These are phyloP conservation scores for Arizona elegans DNA, from an alignment of 2,113 vertebrate genomes.

Conservation along the genomic window DNA sequence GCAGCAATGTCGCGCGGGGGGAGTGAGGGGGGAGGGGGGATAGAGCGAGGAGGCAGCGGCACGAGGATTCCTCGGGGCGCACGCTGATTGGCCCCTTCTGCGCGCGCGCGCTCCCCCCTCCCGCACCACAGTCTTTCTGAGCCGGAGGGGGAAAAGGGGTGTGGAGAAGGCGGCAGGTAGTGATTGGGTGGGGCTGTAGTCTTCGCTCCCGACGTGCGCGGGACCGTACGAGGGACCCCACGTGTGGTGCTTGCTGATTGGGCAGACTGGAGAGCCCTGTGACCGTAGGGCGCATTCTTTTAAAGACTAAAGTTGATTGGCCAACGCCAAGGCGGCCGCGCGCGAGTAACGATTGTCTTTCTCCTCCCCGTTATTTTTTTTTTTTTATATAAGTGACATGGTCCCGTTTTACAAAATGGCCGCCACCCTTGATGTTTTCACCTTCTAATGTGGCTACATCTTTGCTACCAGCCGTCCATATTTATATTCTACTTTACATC, in stretches of 20 bases:
- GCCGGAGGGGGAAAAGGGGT: background rate
- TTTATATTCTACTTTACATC: background rate
- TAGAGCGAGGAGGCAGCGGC: slow-evolving; percentile 2
- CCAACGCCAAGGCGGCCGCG: background rate
- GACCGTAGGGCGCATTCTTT: background rate
- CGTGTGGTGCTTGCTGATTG: slow-evolving; percentile 19
- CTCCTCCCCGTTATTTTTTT: slow-evolving; percentile 18
- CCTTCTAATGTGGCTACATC: background rate
- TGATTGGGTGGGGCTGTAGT: slow-evolving; percentile 25
- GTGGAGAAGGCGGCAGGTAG: slow-evolving; percentile 10
- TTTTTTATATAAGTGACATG: background rate
- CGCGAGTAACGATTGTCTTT: slow-evolving; percentile 25
- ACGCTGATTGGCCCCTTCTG: slow-evolving; percentile 20
- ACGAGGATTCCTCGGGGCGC: slow-evolving; percentile 27
- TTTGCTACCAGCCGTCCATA: background rate
- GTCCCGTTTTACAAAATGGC: slow-evolving; percentile 15
- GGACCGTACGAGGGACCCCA: background rate
- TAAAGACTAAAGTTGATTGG: slow-evolving; percentile 9
- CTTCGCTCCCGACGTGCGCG: slow-evolving; percentile 10
- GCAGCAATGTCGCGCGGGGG: background rate
- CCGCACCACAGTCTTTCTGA: background rate
- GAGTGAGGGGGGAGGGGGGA: background rate
- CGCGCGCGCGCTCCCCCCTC: background rate
- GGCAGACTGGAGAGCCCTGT: background rate
- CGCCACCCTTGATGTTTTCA: background rate